Conservation (phyloP, 1,140 invertebrate species). For the Hesperophylax magnus region DNA sequence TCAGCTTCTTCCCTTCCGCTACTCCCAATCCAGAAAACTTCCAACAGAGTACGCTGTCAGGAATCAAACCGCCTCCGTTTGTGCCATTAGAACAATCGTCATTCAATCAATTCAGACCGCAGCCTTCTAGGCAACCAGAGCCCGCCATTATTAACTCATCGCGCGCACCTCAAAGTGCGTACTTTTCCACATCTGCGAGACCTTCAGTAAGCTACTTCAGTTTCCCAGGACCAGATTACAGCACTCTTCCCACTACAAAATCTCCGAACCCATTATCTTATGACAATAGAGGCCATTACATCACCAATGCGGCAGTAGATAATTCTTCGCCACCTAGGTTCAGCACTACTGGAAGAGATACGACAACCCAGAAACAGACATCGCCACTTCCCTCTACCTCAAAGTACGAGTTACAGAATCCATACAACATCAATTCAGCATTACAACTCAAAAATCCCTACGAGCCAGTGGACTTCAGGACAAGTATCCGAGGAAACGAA, state of each 20-base stretch:
- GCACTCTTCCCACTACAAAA: slow-evolving; percentile 43
- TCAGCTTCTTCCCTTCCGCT: slow-evolving; percentile 52
- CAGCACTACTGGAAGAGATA: slow-evolving; percentile 15
- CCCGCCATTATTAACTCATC: slow-evolving; percentile 33
- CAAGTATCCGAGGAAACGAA: slow-evolving; percentile 47
- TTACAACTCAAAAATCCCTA: slow-evolving; percentile 67
- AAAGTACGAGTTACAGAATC: slow-evolving; percentile 67
- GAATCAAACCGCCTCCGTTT: slow-evolving; percentile 36
- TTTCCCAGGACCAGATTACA: slow-evolving; percentile 51
- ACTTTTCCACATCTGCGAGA: slow-evolving; percentile 48
- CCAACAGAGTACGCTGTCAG: slow-evolving; percentile 41
- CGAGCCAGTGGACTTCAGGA: slow-evolving; percentile 57
- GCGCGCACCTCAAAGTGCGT: slow-evolving; percentile 32
- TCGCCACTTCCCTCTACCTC: slow-evolving; percentile 60
- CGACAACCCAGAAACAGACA: slow-evolving; percentile 36
- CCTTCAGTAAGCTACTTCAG: slow-evolving; percentile 55
- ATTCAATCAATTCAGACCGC: slow-evolving; percentile 41
- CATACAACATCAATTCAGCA: slow-evolving; percentile 68
- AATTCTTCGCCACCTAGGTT: slow-evolving; percentile 21
- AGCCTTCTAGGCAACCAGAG: slow-evolving; percentile 42
- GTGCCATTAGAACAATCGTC: slow-evolving; percentile 34
- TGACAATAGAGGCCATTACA: slow-evolving; percentile 55
- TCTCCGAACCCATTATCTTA: slow-evolving; percentile 25
- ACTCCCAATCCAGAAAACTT: slow-evolving; percentile 45
- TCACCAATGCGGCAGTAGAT: slow-evolving; percentile 54